Evolutionary conservation across 2,113 vertebrate genomes (phyloP).

Genomic region (Muntiacus muntjak): DNA sequence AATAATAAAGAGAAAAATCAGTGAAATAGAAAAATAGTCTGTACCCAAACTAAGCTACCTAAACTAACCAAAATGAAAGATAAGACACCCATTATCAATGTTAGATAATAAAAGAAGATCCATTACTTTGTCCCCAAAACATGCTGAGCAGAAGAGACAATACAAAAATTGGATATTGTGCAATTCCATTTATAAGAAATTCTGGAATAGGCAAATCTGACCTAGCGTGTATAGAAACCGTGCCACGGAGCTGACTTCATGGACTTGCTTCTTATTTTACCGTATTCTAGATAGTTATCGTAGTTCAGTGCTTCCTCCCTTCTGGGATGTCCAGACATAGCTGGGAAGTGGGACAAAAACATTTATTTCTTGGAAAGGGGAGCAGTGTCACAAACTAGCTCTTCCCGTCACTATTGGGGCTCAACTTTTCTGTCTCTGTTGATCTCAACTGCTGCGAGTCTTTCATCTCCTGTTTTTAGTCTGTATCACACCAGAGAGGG

Average conservation of each 20-base stretch:
- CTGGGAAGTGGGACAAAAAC: neutral
- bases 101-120: neutral
- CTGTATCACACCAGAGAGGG: neutral
- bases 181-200: neutral
- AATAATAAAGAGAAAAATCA: neutral
- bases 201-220: neutral
- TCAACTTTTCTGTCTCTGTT: neutral
- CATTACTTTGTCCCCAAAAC: neutral
- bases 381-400: neutral
- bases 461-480: neutral
- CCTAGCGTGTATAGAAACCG: neutral
- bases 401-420: neutral
- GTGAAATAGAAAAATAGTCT: neutral
- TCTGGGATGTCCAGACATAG: neutral
- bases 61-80: neutral
- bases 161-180: neutral
- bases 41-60: neutral
- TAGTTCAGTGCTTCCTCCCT: neutral
- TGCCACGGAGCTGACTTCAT: neutral
- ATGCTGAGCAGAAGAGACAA: neutral
- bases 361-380: neutral
- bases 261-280: neutral
- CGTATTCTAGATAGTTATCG: neutral
- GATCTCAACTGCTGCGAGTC: neutral
- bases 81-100: neutral